Evolutionary conservation across 2,797 vertebrate genomes (phyloP).

Genomic region (Sebastes goodei): DNA sequence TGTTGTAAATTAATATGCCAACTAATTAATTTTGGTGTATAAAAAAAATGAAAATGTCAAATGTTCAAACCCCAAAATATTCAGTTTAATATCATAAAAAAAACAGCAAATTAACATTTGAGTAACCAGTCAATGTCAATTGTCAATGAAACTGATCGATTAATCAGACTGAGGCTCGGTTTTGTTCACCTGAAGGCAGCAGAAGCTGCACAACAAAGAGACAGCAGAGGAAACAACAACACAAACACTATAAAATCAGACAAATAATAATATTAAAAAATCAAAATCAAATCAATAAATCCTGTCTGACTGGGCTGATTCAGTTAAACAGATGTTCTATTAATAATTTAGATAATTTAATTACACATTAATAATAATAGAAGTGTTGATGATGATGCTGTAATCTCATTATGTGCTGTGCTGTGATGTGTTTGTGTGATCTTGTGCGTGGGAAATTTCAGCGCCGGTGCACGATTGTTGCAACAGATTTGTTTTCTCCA

Average conservation of each 20-base stretch:
- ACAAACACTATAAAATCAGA: background rate
- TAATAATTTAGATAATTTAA: background rate
- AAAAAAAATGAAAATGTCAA: background rate
- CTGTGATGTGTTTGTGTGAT: conserved; percentile 28
- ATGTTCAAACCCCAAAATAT: background rate
- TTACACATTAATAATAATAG: no score
- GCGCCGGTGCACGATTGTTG: background rate
- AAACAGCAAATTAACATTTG: background rate
- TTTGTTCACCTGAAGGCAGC: background rate
- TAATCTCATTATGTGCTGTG: conserved; percentile 6
- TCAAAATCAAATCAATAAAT: background rate
- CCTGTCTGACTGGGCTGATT: background rate
- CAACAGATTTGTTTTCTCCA: conserved; percentile 55
- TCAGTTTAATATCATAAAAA: background rate
- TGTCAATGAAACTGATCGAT: background rate
- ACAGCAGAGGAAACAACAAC: background rate
- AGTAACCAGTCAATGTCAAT: background rate
- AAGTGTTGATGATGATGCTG: background rate
- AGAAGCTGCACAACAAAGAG: conserved; percentile 41
- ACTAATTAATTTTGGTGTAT: background rate
- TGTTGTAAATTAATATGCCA: background rate
- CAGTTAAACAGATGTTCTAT: background rate
- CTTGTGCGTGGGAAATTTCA: conserved; percentile 38
- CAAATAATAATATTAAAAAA: background rate
- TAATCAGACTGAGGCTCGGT: background rate